Base-by-base conservation (phyloP, 2,888 invertebrate species). In the Agrochola lota region DNA sequence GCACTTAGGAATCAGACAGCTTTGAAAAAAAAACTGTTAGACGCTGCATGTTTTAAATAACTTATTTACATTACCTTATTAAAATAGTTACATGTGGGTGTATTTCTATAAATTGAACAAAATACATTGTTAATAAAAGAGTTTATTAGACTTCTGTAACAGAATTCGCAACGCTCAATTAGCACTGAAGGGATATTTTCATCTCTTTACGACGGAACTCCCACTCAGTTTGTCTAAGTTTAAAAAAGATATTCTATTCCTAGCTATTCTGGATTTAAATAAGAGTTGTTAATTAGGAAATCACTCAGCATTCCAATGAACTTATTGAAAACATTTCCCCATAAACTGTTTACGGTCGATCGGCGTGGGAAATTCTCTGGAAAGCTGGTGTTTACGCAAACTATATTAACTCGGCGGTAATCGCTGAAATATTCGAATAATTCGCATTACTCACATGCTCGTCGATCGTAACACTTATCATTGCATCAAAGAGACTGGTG, bases 381-480 rank as follows among this genome's bases (percentile, higher is more conserved):
- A 88, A 80, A 84, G 70, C 78, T 71, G 66, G 71, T 91, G 91
- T 91, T 91, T 91, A 91, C 86, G 82, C 81, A 79, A 79, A 81
- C 90, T 87, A 83, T 90, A 89, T 91, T 81, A 85, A 84, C 84
- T 86, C 81, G 80, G 49, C 74, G 73, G 89, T 90, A 91, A 91
- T 87, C 89, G 86, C 72, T 72, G 84, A 91, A 90, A 87, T 91
- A 91, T 91, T 90, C 87, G 80, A 91, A 86, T 88, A 84, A 91
- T 91, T 80, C 84, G 77, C 77, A 81, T 90, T 90, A 87, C 85
- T 91, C 91, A 90, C 84, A 20, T 35, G 75, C 71, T 52, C 76
- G 70, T 85, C 77, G 75, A 84, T 86, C 70, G 74, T 77, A 64
- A 86, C 78, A 84, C 78, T 81, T 80, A 83, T 86, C 87, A 78